These are phyloP conservation scores for Hydrocynus forskahlii DNA, from an alignment of 2,797 vertebrate species.

Conservation along the genomic window DNA sequence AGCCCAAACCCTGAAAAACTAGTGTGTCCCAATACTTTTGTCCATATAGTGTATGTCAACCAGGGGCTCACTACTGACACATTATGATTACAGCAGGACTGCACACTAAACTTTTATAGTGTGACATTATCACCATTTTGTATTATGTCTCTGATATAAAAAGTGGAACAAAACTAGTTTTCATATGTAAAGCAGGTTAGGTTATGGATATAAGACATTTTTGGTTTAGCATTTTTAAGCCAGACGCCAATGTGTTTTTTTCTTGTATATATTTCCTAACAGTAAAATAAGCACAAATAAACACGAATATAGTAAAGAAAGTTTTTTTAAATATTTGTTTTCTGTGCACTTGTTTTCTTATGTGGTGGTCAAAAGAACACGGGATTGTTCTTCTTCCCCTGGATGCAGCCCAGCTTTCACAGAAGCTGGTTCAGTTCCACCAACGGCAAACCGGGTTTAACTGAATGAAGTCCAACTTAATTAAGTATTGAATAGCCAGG, in stretches of 20 bases:
- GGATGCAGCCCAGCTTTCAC: too few relatives aligned
- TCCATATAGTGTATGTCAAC: too few relatives aligned
- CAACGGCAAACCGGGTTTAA: too few relatives aligned
- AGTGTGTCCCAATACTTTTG: too few relatives aligned
- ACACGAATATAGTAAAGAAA: not conserved
- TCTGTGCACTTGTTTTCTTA: too few relatives aligned
- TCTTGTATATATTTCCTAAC: not conserved
- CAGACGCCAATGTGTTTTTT: not conserved
- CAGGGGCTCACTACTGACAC: not conserved
- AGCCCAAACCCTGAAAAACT: too few relatives aligned
- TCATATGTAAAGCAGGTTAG: not conserved
- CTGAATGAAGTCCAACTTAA: too few relatives aligned
- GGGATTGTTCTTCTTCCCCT: too few relatives aligned
- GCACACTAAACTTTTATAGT: not conserved
- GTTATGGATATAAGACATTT: too few relatives aligned
- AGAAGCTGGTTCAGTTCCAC: too few relatives aligned
- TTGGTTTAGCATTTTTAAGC: not conserved
- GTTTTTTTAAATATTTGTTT: not conserved
- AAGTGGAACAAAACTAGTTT: not conserved
- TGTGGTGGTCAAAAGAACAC: too few relatives aligned
- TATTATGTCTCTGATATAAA: not conserved
- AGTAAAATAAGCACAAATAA: not conserved
- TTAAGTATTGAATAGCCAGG: too few relatives aligned
- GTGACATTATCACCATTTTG: not conserved
- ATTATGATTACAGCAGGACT: not conserved